Conservation (phyloP, 2,888 invertebrate genomes). For the Oscheius sp. region DNA sequence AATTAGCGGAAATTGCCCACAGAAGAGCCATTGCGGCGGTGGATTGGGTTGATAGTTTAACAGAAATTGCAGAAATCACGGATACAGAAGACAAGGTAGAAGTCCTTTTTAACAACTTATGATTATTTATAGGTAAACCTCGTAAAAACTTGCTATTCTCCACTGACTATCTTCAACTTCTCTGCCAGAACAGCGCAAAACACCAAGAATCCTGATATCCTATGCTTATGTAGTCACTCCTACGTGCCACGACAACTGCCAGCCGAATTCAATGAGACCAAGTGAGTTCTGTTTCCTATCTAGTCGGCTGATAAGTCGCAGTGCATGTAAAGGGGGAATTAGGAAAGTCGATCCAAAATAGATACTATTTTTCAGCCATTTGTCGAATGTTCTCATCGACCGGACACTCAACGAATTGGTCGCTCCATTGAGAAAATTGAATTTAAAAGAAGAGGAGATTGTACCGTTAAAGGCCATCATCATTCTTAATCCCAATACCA, state of each 20-base stretch:
- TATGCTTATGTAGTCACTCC: slow-evolving; percentile 65
- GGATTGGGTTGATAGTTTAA: slow-evolving; percentile 68
- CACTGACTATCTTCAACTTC: slow-evolving; percentile 69
- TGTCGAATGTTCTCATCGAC: slow-evolving; percentile 69
- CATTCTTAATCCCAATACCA: slow-evolving; percentile 68
- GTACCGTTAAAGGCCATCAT: slow-evolving; percentile 69
- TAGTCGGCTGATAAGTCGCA: background rate
- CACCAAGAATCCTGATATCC: slow-evolving; percentile 67
- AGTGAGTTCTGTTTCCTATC: slow-evolving; percentile 47
- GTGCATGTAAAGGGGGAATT: background rate
- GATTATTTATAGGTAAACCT: slow-evolving; percentile 48
- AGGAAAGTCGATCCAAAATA: background rate
- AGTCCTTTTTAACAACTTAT: background rate
- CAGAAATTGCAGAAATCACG: slow-evolving; percentile 63
- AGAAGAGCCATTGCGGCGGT: slow-evolving; percentile 68
- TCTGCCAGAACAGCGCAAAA: slow-evolving; percentile 68
- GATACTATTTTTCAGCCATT: slow-evolving; percentile 52
- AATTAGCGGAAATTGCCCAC: slow-evolving; percentile 66
- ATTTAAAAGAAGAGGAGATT: slow-evolving; percentile 67
- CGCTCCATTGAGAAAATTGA: slow-evolving; percentile 63
- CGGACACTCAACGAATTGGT: slow-evolving; percentile 68
- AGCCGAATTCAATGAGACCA: slow-evolving; percentile 67
- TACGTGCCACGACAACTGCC: slow-evolving; percentile 66
- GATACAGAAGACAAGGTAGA: slow-evolving; percentile 66
- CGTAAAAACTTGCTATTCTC: slow-evolving; percentile 67